phyloP scores from a whole-genome alignment of 2,797 vertebrate species.

The Neosilurus hyrtlii region DNA sequence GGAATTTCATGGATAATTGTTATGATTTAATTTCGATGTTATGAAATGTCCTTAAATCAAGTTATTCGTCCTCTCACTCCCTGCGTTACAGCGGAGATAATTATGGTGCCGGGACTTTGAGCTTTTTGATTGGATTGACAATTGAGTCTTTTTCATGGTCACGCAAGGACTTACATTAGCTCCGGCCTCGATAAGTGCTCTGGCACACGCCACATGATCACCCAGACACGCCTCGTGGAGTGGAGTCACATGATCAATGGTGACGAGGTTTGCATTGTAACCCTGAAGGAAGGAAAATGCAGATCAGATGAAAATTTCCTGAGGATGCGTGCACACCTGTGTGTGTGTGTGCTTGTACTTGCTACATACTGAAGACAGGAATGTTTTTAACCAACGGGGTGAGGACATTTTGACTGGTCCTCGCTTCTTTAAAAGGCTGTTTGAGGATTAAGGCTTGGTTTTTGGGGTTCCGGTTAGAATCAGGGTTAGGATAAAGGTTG shows the following conservation, averaged over 20 bases:
- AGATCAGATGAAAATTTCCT: constrained; percentile 2
- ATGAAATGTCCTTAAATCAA: no score
- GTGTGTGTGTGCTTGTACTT: background rate
- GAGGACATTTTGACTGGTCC: no score
- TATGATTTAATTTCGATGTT: no score
- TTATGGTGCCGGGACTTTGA: background rate
- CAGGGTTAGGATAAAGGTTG: no score
- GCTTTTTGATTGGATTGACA: background rate
- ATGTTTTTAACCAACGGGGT: no score
- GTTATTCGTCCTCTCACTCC: no score
- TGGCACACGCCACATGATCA: constrained; percentile 88
- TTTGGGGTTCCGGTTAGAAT: no score
- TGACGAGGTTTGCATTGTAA: constrained; percentile 85
- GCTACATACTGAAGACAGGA: no score
- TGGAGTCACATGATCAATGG: constrained; percentile 92
- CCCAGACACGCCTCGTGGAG: constrained; percentile 94
- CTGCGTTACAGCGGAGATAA: no score
- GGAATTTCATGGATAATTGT: no score
- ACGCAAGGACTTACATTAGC: constrained; percentile 64
- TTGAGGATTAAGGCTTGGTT: no score
- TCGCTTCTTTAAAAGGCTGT: no score
- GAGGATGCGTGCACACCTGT: background rate
- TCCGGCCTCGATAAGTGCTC: constrained; percentile 86
- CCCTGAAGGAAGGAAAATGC: constrained; percentile 71
- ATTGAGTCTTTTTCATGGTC: background rate